These are phyloP conservation scores for Leptopilina myrica DNA, from an alignment of 2,888 invertebrate species.

Conservation along the genomic window DNA sequence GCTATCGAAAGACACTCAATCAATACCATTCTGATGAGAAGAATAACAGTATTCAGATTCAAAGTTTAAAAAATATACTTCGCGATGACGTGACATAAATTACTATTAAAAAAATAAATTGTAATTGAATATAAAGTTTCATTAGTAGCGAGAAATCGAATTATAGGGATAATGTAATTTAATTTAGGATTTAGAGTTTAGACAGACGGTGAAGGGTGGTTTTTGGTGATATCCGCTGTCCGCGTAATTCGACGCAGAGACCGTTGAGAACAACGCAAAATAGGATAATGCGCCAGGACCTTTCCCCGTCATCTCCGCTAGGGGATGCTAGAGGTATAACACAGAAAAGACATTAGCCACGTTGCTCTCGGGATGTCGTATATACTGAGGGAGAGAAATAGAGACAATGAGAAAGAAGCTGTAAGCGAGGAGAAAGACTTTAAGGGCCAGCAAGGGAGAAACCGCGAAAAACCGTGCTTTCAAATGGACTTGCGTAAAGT, in stretches of 20 bases:
- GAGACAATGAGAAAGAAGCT: slow-evolving; percentile 57
- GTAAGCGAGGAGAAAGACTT: slow-evolving; percentile 54
- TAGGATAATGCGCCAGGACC: slow-evolving; percentile 71
- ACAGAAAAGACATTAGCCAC: slow-evolving; percentile 76
- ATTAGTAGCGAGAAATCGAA: not conserved
- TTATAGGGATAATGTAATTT: slow-evolving; percentile 12
- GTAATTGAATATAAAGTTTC: not conserved
- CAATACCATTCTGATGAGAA: too few relatives aligned
- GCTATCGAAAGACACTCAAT: too few relatives aligned
- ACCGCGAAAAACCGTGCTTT: slow-evolving; percentile 63
- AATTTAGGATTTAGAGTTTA: slow-evolving; percentile 30
- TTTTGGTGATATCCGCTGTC: slow-evolving; percentile 55
- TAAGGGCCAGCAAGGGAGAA: slow-evolving; percentile 60
- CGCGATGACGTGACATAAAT: too few relatives aligned
- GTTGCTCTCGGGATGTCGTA: slow-evolving; percentile 63
- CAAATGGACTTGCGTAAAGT: slow-evolving; percentile 55
- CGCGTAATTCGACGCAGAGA: slow-evolving; percentile 60
- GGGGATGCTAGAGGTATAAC: slow-evolving; percentile 72
- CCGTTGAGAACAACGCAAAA: slow-evolving; percentile 62
- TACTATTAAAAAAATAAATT: too few relatives aligned
- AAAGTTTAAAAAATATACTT: too few relatives aligned
- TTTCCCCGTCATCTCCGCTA: slow-evolving; percentile 60
- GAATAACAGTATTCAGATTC: too few relatives aligned
- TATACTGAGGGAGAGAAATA: slow-evolving; percentile 48
- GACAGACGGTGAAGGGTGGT: slow-evolving; percentile 44